Conservation (phyloP, 2,888 invertebrate genomes). For the Cephus sareptanus region DNA sequence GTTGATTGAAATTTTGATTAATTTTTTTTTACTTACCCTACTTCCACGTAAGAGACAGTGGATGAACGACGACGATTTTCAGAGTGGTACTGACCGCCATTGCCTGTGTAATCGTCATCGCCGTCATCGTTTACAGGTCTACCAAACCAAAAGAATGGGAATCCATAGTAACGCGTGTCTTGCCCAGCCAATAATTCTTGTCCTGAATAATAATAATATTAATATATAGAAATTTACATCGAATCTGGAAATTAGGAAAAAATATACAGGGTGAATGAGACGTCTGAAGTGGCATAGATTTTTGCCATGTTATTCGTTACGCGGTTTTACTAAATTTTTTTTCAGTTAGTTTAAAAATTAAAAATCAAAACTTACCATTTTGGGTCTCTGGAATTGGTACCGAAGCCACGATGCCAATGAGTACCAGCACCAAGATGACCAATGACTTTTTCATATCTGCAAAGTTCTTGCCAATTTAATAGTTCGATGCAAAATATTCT, state of each 20-base stretch:
- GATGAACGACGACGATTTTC: slow-evolving; percentile 17
- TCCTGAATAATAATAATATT: slow-evolving; percentile 8
- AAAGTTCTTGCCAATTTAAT: too few relatives aligned
- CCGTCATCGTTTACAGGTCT: slow-evolving; percentile 37
- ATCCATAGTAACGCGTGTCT: slow-evolving; percentile 32
- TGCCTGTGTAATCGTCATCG: slow-evolving; percentile 25
- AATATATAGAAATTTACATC: not conserved
- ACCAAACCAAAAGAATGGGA: slow-evolving; percentile 37
- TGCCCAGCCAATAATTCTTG: slow-evolving; percentile 25
- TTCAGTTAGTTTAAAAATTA: not conserved
- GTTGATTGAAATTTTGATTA: not conserved
- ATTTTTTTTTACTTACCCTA: slow-evolving; percentile 33
- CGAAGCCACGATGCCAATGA: not conserved
- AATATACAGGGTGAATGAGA: not conserved
- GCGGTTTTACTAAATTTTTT: rapidly evolving
- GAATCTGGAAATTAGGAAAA: not conserved
- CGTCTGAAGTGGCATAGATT: too few relatives aligned
- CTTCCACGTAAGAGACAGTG: slow-evolving; percentile 33
- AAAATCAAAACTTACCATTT: not conserved
- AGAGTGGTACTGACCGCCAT: slow-evolving; percentile 19
- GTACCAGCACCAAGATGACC: not conserved
- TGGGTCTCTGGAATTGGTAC: not conserved
- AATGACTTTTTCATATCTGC: not conserved
- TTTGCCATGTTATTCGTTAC: too few relatives aligned
- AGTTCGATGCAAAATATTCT: too few relatives aligned